phyloP scores from a whole-genome alignment of 1,140 invertebrate genomes.

The Brachionus rotundiformis region DNA sequence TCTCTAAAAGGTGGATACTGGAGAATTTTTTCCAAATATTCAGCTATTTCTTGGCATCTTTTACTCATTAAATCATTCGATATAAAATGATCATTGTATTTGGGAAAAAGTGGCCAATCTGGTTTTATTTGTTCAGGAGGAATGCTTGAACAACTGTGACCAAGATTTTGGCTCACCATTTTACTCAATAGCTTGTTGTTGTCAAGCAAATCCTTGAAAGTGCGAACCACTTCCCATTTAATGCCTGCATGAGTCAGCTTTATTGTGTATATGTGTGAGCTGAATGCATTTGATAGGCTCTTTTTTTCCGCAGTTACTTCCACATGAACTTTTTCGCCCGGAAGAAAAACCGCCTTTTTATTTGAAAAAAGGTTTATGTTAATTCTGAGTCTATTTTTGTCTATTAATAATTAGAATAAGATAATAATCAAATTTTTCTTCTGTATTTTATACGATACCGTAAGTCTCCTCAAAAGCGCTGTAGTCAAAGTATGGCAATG shows the following conservation, averaged over 20 bases:
- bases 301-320: neutral
- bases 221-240: constrained; percentile 10
- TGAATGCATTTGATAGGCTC: neutral
- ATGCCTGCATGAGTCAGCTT: neutral
- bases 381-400: neutral
- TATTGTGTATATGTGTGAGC: constrained; percentile 3
- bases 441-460: neutral
- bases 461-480: neutral
- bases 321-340: neutral
- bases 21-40: constrained; percentile 24
- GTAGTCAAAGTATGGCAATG: constrained; percentile 11
- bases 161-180: neutral
- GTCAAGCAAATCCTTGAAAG: neutral
- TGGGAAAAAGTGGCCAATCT: constrained; percentile 29
- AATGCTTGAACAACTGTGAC: neutral
- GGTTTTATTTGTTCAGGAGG: neutral
- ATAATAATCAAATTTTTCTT: neutral
- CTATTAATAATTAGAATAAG: too few relatives aligned
- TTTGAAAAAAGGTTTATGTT: neutral
- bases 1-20: constrained; percentile 21
- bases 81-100: constrained; percentile 4
- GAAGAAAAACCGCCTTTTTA: neutral
- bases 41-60: neutral
- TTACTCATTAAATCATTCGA: neutral
- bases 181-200: neutral